Evolutionary conservation across 2,888 invertebrate genomes (phyloP), one percentile per base, ranked within the genome.

Genomic region (Gastracanthus pulcherrimus): DNA sequence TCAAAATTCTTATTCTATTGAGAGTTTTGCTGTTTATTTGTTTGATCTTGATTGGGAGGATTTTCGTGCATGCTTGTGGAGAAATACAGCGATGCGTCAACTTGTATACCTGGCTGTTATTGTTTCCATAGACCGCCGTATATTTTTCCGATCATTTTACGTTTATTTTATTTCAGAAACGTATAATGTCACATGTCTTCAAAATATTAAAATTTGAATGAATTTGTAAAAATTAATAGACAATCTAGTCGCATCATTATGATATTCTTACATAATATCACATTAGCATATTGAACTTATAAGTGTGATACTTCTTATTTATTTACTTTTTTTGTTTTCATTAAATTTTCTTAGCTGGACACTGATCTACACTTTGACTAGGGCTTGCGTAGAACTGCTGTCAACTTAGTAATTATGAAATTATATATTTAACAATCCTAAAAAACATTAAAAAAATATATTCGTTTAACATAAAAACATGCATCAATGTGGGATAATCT

Each of bases 21-120:
- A 13, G 55, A 51, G 31, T 60, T 60, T 19, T 48, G 19, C 41
- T 51, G 34, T 34, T 69, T 69, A 69, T 69, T 69, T 69, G 69
- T 69, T 69, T 48, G 69, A 34, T 48, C 11, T 29, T 45, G 69
- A 69, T 69, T 38, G 23, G 13, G 41, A 67, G 29, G 45, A 67
- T 69, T 48, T 29, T 48, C 34, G 41, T 41, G 41, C 34, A 26
- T 41, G 41, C 64, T 38, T 36, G 26, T 26, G 69, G 69, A 69
- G 48, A 69, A 69, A 48, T 48, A 69, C 69, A 69, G 41, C 19
- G 34, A 69, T 31, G 31, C 41, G 66, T 66, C 66, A 66, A 41
- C 66, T 26, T 23, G 34, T 51, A 19, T 31, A 48, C 41, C 29
- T 9, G 36, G 3, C 48, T 51, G 26, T 48, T 31, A 48, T 69